These are phyloP conservation scores for Euzetes globulus DNA, from an alignment of 2,888 invertebrate genomes.

Conservation along the genomic window DNA sequence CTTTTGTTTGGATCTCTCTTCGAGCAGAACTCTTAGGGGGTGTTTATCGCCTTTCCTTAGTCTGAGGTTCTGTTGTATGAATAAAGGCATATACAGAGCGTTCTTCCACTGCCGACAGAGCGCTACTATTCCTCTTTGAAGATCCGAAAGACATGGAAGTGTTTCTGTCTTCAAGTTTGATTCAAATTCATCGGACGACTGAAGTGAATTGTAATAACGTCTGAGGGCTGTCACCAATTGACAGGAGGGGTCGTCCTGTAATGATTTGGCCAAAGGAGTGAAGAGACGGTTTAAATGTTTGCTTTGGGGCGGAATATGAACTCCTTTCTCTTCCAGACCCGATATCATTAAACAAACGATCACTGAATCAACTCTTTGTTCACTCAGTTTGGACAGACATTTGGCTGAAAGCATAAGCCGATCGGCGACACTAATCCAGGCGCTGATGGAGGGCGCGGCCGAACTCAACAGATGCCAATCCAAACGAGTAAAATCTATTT, in stretches of 20 bases:
- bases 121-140: slow-evolving; percentile 62
- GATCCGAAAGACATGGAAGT: slow-evolving; percentile 59
- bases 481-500: slow-evolving; percentile 85
- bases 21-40: slow-evolving; percentile 7
- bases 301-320: slow-evolving; percentile 69
- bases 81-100: slow-evolving; percentile 74
- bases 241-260: slow-evolving; percentile 91
- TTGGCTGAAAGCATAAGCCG: slow-evolving; percentile 52
- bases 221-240: slow-evolving; percentile 82
- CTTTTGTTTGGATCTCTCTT: slow-evolving; percentile 22
- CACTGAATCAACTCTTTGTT: slow-evolving; percentile 56
- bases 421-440: slow-evolving; percentile 95
- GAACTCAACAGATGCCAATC: slow-evolving; percentile 96
- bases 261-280: slow-evolving; percentile 75
- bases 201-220: slow-evolving; percentile 65
- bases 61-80: slow-evolving; percentile 21
- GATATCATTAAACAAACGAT: slow-evolving; percentile 93
- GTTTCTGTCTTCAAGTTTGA: slow-evolving; percentile 72
- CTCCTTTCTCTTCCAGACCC: slow-evolving; percentile 75
- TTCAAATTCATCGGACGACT: slow-evolving; percentile 69
- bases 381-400: slow-evolving; percentile 57
- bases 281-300: slow-evolving; percentile 70
- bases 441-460: slow-evolving; percentile 90
- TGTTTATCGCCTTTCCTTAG: slow-evolving; percentile 19
- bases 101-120: slow-evolving; percentile 95